Conservation (phyloP, 2,888 invertebrate species). For the Molorchus minor region DNA sequence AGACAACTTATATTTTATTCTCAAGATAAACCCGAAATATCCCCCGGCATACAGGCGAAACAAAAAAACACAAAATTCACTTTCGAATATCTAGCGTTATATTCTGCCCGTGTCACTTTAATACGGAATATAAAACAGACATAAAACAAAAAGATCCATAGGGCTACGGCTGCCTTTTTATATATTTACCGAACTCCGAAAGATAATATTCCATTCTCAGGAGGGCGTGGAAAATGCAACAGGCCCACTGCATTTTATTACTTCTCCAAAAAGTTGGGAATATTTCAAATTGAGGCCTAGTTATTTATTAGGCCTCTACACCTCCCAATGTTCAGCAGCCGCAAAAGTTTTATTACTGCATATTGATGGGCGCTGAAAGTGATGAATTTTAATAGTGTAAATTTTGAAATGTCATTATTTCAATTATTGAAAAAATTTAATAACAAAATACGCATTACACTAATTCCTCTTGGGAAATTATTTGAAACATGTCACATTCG, state of each 20-base stretch:
- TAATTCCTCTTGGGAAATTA: too few relatives aligned
- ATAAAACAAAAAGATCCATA: slow-evolving; percentile 18
- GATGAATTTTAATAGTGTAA: too few relatives aligned
- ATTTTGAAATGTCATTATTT: too few relatives aligned
- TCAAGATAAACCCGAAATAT: background rate
- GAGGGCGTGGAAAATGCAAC: slow-evolving; percentile 8
- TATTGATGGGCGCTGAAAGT: slow-evolving; percentile 19
- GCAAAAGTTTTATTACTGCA: slow-evolving; percentile 43
- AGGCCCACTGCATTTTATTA: background rate
- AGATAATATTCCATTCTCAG: slow-evolving; percentile 17
- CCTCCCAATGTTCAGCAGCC: slow-evolving; percentile 34
- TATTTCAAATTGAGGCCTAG: slow-evolving; percentile 14
- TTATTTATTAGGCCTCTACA: slow-evolving; percentile 25
- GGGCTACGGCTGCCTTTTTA: slow-evolving; percentile 1
- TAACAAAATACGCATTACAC: too few relatives aligned
- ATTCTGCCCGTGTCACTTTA: slow-evolving; percentile 9
- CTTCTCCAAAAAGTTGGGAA: slow-evolving; percentile 1
- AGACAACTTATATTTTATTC: background rate
- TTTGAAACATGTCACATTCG: too few relatives aligned
- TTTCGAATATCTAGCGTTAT: background rate
- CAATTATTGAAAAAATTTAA: too few relatives aligned
- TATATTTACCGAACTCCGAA: slow-evolving; percentile 16
- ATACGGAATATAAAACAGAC: slow-evolving; percentile 18
- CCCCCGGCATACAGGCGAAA: background rate
- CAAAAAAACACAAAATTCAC: slow-evolving; percentile 5